These are phyloP conservation scores for Rhamphomyia laevipes DNA, from an alignment of 2,888 invertebrate species.

Conservation along the genomic window DNA sequence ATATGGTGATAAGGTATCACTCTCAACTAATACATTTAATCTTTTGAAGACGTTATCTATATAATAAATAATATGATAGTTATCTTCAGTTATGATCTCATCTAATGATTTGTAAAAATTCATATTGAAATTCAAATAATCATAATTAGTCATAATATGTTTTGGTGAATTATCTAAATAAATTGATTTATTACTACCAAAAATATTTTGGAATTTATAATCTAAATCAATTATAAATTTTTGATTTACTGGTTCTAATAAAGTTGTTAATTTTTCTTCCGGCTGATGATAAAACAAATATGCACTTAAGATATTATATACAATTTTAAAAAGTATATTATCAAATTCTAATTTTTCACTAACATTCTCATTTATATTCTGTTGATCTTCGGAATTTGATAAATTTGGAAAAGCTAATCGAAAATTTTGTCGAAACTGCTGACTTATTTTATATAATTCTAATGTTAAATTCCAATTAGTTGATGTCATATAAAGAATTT, in stretches of 20 bases:
- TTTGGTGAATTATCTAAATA: no score
- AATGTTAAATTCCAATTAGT: conserved; percentile 34
- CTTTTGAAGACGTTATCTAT: no score
- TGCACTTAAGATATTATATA: conserved; percentile 5
- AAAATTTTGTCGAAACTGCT: conserved; percentile 30
- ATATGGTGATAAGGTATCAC: no score
- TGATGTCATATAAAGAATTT: conserved; percentile 29
- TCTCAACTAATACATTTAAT: no score
- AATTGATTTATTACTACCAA: no score
- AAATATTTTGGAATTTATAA: no score
- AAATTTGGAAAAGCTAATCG: conserved; percentile 27
- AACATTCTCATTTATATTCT: not conserved
- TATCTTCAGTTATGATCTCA: no score
- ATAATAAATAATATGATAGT: no score
- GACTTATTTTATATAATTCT: conserved; percentile 30
- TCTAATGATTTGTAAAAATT: no score
- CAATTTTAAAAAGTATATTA: conserved; percentile 8
- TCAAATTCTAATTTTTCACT: not conserved
- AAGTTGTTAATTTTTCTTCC: not conserved
- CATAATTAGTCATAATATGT: no score
- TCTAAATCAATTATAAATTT: not conserved
- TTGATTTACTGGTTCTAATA: not conserved
- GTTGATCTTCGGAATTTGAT: conserved; percentile 19
- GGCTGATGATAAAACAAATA: not conserved
- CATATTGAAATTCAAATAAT: no score